phyloP scores from a whole-genome alignment of 2,888 invertebrate species.

The Scaptomyza cyrtandrae region DNA sequence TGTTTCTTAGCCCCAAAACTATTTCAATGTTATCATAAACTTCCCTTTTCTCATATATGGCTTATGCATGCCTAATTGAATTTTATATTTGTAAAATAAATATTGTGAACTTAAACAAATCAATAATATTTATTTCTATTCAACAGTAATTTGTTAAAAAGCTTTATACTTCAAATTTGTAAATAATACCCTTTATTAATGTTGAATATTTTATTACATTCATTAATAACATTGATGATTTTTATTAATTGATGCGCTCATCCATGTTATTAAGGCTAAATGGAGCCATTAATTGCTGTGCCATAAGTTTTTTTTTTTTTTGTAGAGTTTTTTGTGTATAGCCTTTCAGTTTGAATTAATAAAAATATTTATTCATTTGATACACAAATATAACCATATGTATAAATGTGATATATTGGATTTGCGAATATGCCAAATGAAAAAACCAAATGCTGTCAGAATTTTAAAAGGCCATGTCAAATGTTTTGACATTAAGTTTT shows the following conservation, averaged over 20 bases:
- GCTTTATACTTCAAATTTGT: not conserved
- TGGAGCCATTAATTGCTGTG: constrained; percentile 29
- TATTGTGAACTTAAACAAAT: not conserved
- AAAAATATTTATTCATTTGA: constrained; percentile 23
- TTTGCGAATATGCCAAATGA: constrained; percentile 36
- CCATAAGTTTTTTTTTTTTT: not conserved
- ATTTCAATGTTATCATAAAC: constrained; percentile 2
- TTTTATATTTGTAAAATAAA: not conserved
- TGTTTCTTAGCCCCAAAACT: constrained; percentile 20
- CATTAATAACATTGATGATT: constrained; percentile 28
- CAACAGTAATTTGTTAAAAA: not conserved
- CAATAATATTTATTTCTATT: not conserved
- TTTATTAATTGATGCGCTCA: constrained; percentile 42
- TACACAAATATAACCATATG: constrained; percentile 26
- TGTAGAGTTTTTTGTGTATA: not conserved
- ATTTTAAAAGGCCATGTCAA: constrained; percentile 61
- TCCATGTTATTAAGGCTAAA: constrained; percentile 16
- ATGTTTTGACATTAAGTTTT: constrained; percentile 53
- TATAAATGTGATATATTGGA: constrained; percentile 19
- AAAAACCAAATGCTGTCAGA: constrained; percentile 60
- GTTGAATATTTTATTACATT: constrained; percentile 15
- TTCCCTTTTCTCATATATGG: not conserved
- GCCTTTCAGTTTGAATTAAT: constrained; percentile 33
- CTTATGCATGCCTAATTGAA: not conserved
- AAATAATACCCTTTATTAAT: constrained; percentile 17